Evolutionary conservation across 2,888 invertebrate genomes (phyloP).

Genomic region (Xylocampa areola): DNA sequence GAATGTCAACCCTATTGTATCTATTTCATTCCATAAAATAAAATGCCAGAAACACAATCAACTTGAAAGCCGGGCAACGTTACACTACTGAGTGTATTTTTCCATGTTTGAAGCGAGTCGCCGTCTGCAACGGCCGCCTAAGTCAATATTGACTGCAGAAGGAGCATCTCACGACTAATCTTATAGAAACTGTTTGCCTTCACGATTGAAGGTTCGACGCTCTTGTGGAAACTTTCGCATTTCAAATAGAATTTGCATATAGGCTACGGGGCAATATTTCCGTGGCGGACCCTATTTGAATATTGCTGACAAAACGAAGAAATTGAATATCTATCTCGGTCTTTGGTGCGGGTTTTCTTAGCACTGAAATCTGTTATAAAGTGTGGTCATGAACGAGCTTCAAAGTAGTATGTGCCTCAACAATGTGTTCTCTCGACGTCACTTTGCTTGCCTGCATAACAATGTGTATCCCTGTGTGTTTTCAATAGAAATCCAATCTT

Average conservation of each 20-base stretch:
- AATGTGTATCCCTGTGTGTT: constrained; percentile 34
- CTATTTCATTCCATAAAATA: constrained; percentile 46
- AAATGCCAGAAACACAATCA: constrained; percentile 46
- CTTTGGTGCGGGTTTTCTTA: constrained; percentile 48
- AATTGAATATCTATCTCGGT: constrained; percentile 69
- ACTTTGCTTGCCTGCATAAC: constrained; percentile 38
- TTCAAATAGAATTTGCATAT: constrained; percentile 86
- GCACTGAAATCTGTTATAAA: constrained; percentile 51
- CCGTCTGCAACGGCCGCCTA: constrained; percentile 64
- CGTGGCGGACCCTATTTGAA: constrained; percentile 80
- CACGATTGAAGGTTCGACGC: constrained; percentile 82
- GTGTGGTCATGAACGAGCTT: constrained; percentile 47
- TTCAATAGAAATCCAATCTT: constrained; percentile 41
- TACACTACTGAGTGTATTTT: constrained; percentile 53
- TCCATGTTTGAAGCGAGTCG: constrained; percentile 45
- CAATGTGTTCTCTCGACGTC: constrained; percentile 33
- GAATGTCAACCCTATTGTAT: constrained; percentile 40
- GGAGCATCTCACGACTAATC: constrained; percentile 85
- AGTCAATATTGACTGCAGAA: constrained; percentile 83
- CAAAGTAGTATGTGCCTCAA: constrained; percentile 39
- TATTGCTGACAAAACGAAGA: constrained; percentile 81
- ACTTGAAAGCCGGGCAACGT: constrained; percentile 50
- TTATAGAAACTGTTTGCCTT: constrained; percentile 87
- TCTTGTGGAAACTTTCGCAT: constrained; percentile 83
- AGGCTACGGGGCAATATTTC: constrained; percentile 85